Conservation (phyloP, 1,140 invertebrate species). For the Calosoma granatense region DNA sequence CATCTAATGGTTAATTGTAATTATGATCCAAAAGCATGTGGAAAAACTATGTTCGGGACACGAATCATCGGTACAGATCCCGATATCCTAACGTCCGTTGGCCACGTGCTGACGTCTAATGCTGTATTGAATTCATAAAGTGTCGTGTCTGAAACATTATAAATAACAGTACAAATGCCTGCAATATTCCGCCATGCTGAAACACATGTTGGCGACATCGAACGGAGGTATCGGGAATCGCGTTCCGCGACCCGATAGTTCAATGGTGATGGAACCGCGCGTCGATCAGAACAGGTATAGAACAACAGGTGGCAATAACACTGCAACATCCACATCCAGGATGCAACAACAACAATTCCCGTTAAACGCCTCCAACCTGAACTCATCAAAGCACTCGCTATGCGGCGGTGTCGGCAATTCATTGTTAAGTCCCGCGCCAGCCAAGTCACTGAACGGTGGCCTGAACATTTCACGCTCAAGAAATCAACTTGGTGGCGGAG, state of each 20-base stretch:
- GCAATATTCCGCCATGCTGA: slow-evolving; percentile 25
- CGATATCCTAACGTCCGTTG: neutral
- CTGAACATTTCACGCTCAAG: slow-evolving; percentile 39
- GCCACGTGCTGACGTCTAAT: neutral
- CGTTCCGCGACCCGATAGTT: slow-evolving; percentile 28
- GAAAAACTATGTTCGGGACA: slow-evolving; percentile 22
- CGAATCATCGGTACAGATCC: slow-evolving; percentile 21
- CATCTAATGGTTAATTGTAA: too few species aligned
- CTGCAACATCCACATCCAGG: slow-evolving; percentile 22
- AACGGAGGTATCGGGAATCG: slow-evolving; percentile 26
- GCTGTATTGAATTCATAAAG: neutral
- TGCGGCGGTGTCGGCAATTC: slow-evolving; percentile 44
- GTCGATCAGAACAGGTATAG: slow-evolving; percentile 22
- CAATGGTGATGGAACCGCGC: slow-evolving; percentile 29
- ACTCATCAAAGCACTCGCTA: slow-evolving; percentile 61
- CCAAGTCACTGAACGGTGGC: slow-evolving; percentile 39
- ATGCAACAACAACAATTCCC: slow-evolving; percentile 28
- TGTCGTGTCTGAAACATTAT: slow-evolving; percentile 1
- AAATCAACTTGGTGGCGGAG: neutral
- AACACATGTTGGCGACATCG: slow-evolving; percentile 31
- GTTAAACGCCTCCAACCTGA: slow-evolving; percentile 29
- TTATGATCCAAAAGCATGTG: slow-evolving; percentile 20
- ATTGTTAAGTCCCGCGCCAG: slow-evolving; percentile 23
- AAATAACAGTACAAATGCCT: slow-evolving; percentile 19
- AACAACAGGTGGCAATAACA: slow-evolving; percentile 17